Base-by-base conservation (phyloP, 2,113 vertebrate genomes). In the Paramormyrops kingsleyae region DNA sequence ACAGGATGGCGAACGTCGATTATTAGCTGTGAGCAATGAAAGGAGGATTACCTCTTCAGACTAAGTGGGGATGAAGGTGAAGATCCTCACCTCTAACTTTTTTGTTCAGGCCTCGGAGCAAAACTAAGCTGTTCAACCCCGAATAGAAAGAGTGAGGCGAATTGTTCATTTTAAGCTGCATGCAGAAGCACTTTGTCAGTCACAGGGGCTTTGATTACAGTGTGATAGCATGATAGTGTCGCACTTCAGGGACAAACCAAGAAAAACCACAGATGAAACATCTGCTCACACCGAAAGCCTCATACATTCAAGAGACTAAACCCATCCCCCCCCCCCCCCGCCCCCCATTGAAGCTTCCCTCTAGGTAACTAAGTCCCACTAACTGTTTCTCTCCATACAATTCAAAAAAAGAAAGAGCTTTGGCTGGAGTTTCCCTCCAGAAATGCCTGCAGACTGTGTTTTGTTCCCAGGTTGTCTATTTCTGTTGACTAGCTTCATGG, bases 401-500 rank as follows among this genome's bases (percentile, higher is more conserved):
- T 89, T 8, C 86, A 80, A 90, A 90, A 85, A 90, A 92, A 93
- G 80, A 93, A 93, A 92, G 90, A 94, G 91, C 91, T 93, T 94
- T 95, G 90, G 91, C 91, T 94, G 84, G 93, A 93, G 95, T 94
- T 94, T 94, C 90, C 66, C n/a, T 83, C 15, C 15, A 10, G 93
- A 94, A 93, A 96, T 94, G 92, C 92, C 93, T 80, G 86, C 62
- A 89, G 92, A 88, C 62, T 90, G 87, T 93, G 90, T 92, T 92
- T 93, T 89, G 90, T 90, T 94, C 90, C 92, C 92, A 93, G 89
- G 49, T 39, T 87, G 92, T 92, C 93, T 94, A 92, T 95, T 94
- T 94, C 91, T 92, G 91, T 94, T 92, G 89, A 92, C 53, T 89
- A 92, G 93, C 93, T 90, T 91, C 88, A 90, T 93, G 90, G 92